Conservation (phyloP, 23 tunicate genomes). For the Botrylloides violaceus region DNA sequence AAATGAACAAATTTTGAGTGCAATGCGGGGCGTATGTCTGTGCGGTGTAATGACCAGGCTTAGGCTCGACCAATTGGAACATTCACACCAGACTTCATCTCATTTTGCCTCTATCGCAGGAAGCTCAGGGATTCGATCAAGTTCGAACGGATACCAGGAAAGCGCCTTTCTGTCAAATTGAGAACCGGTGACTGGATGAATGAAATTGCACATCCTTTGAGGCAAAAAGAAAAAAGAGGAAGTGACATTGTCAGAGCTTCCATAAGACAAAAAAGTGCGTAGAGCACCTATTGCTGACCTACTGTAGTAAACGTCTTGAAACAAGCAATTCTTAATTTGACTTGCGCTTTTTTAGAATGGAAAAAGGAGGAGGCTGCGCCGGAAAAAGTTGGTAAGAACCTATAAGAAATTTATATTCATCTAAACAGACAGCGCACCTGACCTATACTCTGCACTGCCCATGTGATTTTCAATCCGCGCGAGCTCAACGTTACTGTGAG, state of each 20-base stretch:
- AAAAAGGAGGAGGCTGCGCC: too few species aligned
- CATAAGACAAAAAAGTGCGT: slow-evolving; percentile 1
- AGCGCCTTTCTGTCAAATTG: slow-evolving; percentile 1
- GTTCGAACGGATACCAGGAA: slow-evolving; percentile 4
- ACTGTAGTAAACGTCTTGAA: too few species aligned
- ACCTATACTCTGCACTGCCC: too few species aligned
- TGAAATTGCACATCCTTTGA: not conserved
- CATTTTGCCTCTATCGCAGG: not conserved
- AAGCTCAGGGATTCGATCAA: not conserved
- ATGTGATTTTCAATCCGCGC: too few species aligned
- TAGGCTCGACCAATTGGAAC: not conserved
- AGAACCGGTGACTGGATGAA: slow-evolving; percentile 19
- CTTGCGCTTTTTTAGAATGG: too few species aligned
- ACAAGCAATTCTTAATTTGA: too few species aligned
- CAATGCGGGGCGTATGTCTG: not conserved
- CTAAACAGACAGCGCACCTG: too few species aligned
- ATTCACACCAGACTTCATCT: not conserved
- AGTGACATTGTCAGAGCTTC: slow-evolving; percentile 16
- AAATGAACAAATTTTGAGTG: not conserved
- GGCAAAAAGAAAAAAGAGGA: slow-evolving; percentile 1
- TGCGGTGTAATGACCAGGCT: not conserved
- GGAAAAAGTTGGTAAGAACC: too few species aligned
- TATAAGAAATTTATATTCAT: too few species aligned
- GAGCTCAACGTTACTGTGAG: too few species aligned
- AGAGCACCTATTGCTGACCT: too few species aligned